Conservation (phyloP, 2,888 invertebrate species). For the Scelioninae gen. 2 region DNA sequence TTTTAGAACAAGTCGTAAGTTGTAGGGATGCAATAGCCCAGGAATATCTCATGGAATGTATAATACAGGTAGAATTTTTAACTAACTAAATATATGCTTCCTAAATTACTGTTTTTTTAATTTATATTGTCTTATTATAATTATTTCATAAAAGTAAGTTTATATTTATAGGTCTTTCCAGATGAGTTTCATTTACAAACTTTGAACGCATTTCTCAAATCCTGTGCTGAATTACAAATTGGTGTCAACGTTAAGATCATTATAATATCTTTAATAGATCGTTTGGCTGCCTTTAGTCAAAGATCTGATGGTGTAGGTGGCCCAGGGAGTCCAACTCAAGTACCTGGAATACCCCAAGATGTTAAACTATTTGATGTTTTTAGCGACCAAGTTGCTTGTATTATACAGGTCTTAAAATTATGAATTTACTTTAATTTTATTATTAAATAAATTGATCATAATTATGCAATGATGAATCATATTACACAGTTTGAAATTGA, state of each 20-base stretch:
- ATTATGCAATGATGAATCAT: slow-evolving; percentile 57
- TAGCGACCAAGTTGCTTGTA: slow-evolving; percentile 96
- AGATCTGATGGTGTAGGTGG: slow-evolving; percentile 80
- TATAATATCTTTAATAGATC: slow-evolving; percentile 96
- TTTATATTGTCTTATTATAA: not conserved
- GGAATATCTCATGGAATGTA: slow-evolving; percentile 99
- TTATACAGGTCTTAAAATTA: slow-evolving; percentile 84
- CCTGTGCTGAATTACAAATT: slow-evolving; percentile 96
- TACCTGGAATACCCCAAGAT: slow-evolving; percentile 85
- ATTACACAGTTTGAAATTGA: slow-evolving; percentile 30
- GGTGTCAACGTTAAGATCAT: slow-evolving; percentile 99
- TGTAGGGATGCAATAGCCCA: slow-evolving; percentile 99
- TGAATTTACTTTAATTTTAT: slow-evolving; percentile 6
- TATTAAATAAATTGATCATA: too few relatives aligned
- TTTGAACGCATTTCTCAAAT: slow-evolving; percentile 94
- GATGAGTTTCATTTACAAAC: slow-evolving; percentile 99
- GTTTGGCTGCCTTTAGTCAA: slow-evolving; percentile 90
- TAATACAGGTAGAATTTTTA: slow-evolving; percentile 86
- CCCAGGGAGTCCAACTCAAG: slow-evolving; percentile 77
- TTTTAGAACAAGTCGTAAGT: slow-evolving; percentile 98
- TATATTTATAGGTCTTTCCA: slow-evolving; percentile 86
- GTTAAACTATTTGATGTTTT: slow-evolving; percentile 98
- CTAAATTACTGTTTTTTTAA: not conserved
- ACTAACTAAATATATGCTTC: slow-evolving; percentile 9
- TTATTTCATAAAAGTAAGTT: slow-evolving; percentile 18